Evolutionary conservation across 2,113 vertebrate species (phyloP), one percentile per base, ranked within the genome.

Genomic region (Platycercus adscitus): DNA sequence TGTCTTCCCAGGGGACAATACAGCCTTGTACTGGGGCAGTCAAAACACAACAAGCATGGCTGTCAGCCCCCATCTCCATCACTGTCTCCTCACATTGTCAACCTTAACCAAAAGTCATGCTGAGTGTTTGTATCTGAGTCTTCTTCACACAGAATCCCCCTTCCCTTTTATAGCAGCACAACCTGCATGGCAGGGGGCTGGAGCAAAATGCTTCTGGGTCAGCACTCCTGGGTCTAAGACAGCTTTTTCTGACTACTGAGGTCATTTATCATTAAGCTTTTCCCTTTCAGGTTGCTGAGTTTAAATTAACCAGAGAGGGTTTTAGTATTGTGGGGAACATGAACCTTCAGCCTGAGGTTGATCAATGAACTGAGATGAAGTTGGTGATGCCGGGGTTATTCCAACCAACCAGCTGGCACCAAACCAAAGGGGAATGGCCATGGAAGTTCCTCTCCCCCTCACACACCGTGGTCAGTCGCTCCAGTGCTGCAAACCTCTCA

Each of bases 401-500:
- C 44, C 7, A 2, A 79, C 13, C 26, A 24, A 69, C 4, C 31
- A 66, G 18, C 16, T 19, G 37, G 43, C 31, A 60, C 33, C 24
- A 41, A 55, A 78, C 24, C 2, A 18, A 37, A 25, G n/a, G 29
- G 46, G 14, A 83, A 35, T 2, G n/a, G 44, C 66, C 87, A 73
- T 33, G 47, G 56, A 46, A 53, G 44, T 7, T 37, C 11, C 13
- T 79, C 25, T 41, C 1, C 10, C 47, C 25, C 4, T 33, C 60
- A 76, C 98, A 97, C 79, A 99, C 99, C 89, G 99, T 99, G 6
- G 99, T 99, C 96, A 99, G 98, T 86, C 99, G 97, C 95, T 99
- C 99, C 97, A 99, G 97, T 0, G 99, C 99, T 1, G 99, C 98
- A 98, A 99, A 99, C 29, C 99, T 98, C 93, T 99, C 99, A 14